Conservation (phyloP, 2,797 vertebrate species). For the Enteromius thamalakanensis region DNA sequence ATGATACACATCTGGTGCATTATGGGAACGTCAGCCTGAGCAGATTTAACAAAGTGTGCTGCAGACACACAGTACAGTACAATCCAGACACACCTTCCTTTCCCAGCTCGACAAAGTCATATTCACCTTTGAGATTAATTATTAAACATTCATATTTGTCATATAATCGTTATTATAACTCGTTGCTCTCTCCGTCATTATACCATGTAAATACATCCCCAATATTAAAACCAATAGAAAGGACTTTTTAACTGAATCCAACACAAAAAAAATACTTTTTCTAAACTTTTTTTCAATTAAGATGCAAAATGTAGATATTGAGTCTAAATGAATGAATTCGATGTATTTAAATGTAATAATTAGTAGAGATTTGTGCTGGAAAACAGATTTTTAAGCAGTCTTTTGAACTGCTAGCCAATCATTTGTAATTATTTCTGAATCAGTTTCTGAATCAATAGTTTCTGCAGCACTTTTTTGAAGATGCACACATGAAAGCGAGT, state of each 20-base stretch:
- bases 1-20: background rate
- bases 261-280: no score
- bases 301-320: no score
- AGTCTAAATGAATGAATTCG: no score
- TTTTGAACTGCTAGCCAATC: no score
- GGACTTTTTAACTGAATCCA: no score
- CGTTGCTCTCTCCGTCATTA: background rate
- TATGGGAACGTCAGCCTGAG: background rate
- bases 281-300: no score
- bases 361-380: background rate
- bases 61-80: background rate
- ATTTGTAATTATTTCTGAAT: background rate
- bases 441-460: no score
- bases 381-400: background rate
- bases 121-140: no score
- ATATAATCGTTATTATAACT: background rate
- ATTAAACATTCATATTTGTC: no score
- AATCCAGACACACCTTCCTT: no score
- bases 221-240: background rate
- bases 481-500: background rate
- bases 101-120: background rate
- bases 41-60: background rate
- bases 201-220: background rate
- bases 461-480: background rate
- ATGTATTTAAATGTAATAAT: no score